phyloP scores from a whole-genome alignment of 1,140 invertebrate genomes.

The Bombus superbus region DNA sequence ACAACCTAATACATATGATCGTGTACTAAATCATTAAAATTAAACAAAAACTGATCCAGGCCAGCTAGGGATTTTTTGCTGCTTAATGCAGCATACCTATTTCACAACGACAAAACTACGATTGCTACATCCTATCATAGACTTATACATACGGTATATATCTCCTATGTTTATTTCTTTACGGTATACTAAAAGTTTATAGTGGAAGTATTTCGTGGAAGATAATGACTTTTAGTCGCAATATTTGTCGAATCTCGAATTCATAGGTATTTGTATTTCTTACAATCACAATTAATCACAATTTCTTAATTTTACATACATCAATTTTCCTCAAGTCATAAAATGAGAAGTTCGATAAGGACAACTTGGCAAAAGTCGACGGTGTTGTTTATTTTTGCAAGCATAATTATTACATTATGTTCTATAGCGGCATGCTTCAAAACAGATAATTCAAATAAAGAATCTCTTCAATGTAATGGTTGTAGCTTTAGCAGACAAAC shows the following conservation, averaged over 20 bases:
- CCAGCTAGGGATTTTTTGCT: background rate
- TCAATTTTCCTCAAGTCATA: background rate
- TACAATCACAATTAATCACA: background rate
- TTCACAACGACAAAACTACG: background rate
- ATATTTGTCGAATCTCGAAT: background rate
- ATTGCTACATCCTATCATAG: background rate
- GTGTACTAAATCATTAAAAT: too few species aligned
- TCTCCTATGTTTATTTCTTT: background rate
- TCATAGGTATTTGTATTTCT: background rate
- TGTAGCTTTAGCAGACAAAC: background rate
- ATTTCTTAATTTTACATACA: background rate
- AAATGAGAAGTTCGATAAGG: background rate
- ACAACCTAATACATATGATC: too few species aligned
- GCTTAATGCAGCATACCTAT: background rate
- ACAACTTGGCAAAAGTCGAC: background rate
- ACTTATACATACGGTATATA: background rate
- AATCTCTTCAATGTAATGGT: constrained; percentile 11
- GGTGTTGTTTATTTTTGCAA: background rate
- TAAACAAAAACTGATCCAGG: background rate
- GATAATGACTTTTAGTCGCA: background rate
- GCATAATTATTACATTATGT: background rate
- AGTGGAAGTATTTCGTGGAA: background rate
- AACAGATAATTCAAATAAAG: background rate
- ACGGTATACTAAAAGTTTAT: too few species aligned
- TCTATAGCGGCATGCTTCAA: background rate